These are phyloP conservation scores for Carcinoscorpius rotundicauda DNA, from an alignment of 1,140 invertebrate genomes.

Conservation along the genomic window DNA sequence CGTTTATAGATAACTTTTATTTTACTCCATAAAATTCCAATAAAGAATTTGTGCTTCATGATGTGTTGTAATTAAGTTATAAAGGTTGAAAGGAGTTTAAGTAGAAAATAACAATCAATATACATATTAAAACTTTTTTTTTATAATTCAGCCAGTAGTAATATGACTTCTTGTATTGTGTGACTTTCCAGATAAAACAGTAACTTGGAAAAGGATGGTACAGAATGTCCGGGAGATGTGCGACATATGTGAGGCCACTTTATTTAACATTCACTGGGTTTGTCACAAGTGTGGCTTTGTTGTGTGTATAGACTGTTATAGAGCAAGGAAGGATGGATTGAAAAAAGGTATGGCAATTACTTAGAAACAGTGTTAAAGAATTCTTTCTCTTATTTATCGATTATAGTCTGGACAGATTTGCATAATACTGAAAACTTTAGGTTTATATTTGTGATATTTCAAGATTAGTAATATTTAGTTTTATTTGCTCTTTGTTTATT, in stretches of 20 bases:
- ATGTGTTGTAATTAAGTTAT: not conserved
- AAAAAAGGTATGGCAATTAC: not conserved
- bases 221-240: conserved; percentile 95
- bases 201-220: conserved; percentile 91
- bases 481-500: too few species aligned
- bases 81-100: too few species aligned
- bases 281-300: conserved; percentile 95
- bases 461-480: too few species aligned
- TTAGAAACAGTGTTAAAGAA: too few species aligned
- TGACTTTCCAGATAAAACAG: conserved; percentile 38
- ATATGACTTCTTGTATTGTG: not conserved
- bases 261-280: conserved; percentile 97
- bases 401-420: too few species aligned
- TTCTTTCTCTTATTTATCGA: too few species aligned
- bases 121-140: too few species aligned
- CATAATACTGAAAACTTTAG: too few species aligned
- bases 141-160: not conserved
- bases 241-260: conserved; percentile 92
- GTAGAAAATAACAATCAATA: too few species aligned
- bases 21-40: not conserved
- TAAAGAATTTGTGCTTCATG: not conserved
- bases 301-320: conserved; percentile 93
- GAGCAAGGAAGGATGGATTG: conserved; percentile 48
- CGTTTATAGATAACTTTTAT: not conserved
- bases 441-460: too few species aligned